These are phyloP conservation scores for Synergus gifuensis DNA, from an alignment of 2,888 invertebrate genomes.

Conservation along the genomic window DNA sequence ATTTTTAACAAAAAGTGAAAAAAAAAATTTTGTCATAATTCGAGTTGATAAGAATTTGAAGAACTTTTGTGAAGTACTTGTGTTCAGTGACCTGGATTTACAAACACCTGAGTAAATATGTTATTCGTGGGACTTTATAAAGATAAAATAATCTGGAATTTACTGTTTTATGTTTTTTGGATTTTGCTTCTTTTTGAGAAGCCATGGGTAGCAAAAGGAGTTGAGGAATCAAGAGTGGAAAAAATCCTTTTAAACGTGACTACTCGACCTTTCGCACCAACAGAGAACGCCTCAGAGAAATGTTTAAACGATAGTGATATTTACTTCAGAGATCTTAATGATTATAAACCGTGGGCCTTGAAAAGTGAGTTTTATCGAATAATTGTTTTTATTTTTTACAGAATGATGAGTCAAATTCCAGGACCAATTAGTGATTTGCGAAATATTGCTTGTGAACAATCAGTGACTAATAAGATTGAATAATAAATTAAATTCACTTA, in stretches of 20 bases:
- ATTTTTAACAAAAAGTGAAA: too few species aligned
- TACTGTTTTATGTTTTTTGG: neutral
- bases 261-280: slow-evolving; percentile 63
- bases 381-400: neutral
- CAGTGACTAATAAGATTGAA: too few species aligned
- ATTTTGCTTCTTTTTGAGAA: neutral
- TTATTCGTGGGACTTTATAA: neutral
- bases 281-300: slow-evolving; percentile 58
- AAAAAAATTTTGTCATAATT: too few species aligned
- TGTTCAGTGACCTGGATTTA: neutral
- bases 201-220: neutral
- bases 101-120: neutral
- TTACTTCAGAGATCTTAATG: slow-evolving; percentile 61
- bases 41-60: too few species aligned
- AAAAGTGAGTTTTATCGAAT: slow-evolving; percentile 66
- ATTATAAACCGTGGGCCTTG: slow-evolving; percentile 70
- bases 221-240: slow-evolving; percentile 59
- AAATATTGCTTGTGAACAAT: too few species aligned
- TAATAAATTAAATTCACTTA: too few species aligned
- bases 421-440: too few species aligned
- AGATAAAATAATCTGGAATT: neutral
- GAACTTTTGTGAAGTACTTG: neutral
- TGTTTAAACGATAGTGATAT: slow-evolving; percentile 64
- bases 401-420: too few species aligned
- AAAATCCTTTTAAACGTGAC: slow-evolving; percentile 60